Conservation (phyloP, 2,113 vertebrate species). For the Chitala chitala region DNA sequence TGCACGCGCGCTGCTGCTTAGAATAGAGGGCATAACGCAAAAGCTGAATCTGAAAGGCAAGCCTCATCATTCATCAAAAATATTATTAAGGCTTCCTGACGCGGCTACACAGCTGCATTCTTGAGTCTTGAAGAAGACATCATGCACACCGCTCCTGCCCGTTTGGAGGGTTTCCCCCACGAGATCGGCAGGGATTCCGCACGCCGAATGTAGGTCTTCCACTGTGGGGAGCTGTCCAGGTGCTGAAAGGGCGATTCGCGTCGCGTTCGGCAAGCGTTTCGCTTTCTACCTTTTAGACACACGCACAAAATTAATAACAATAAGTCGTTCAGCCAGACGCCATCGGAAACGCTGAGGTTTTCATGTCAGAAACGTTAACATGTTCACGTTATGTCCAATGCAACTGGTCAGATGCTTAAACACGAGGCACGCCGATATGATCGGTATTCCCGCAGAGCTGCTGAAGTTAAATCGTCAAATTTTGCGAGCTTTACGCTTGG, state of each 20-base stretch:
- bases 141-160: constrained; percentile 34
- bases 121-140: constrained; percentile 39
- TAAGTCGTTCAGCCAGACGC: neutral
- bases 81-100: constrained; percentile 34
- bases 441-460: constrained; percentile 48
- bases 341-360: neutral
- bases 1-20: constrained; percentile 50
- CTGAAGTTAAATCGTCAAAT: constrained; percentile 21
- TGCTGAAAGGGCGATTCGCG: constrained; percentile 48
- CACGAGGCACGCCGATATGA: constrained; percentile 41
- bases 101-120: constrained; percentile 41
- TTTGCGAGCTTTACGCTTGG: constrained; percentile 21
- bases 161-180: constrained; percentile 52
- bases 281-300: constrained; percentile 23
- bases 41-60: constrained; percentile 46
- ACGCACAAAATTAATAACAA: neutral
- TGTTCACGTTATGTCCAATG: constrained; percentile 36
- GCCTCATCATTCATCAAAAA: constrained; percentile 61
- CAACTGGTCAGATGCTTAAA: constrained; percentile 46
- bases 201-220: constrained; percentile 41
- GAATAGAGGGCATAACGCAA: constrained; percentile 49
- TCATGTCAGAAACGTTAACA: constrained; percentile 24
- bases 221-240: constrained; percentile 57
- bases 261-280: constrained; percentile 35
- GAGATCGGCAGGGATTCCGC: constrained; percentile 57